Evolutionary conservation across 2,888 invertebrate species (phyloP), one percentile per base, ranked within the genome.

Genomic region (Hyposoter dolosus): DNA sequence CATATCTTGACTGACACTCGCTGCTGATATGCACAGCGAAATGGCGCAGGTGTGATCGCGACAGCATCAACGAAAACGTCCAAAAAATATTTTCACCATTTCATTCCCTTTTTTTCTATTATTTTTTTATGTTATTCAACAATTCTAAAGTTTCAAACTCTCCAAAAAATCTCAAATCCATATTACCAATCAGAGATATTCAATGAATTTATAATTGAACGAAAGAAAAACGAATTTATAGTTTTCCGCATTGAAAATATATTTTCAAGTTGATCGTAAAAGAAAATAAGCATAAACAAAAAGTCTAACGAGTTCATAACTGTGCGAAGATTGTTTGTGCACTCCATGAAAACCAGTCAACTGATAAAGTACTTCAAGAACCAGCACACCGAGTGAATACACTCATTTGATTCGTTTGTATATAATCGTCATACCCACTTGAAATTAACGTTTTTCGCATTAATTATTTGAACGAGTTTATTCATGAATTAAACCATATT

Each of bases 1-100:
- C 50, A 63, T 65, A 40, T 35, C n/a, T 68, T 28, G 17, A 60
- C 60, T 63, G 60, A 45, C 43, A 28, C 9, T 19, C 10, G 10
- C 45, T 6, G 10, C 28, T 60, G 75, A 75, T 45, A 60, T 23
- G 60, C 43, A 63, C 40, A n/a, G 45, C 60, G 23, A 43, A 75
- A 28, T 60, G 17, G 60, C 28, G 47, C 40, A 69, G 69, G 69
- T 69, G 28, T 47, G 47, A 69, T 28, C 23, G 28, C 47, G 53
- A 32, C 23, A 10, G 17, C 68, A 15, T 23, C 28, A 28, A 60
- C 28, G 15, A 60, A 60, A 60, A 60, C 5, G 15, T 28, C 28
- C 23, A 1, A 23, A 1, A 23, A 23, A 12, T 23, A 56, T 23
- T 28, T 28, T 23, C 23, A 60, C 15, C 23, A 28, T 23, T 60